A percentile compares a stretch with the other conserved stretches of the same genome.
Conservation (phyloP, 2,113 vertebrate species). For the Numenius arquata region DNA sequence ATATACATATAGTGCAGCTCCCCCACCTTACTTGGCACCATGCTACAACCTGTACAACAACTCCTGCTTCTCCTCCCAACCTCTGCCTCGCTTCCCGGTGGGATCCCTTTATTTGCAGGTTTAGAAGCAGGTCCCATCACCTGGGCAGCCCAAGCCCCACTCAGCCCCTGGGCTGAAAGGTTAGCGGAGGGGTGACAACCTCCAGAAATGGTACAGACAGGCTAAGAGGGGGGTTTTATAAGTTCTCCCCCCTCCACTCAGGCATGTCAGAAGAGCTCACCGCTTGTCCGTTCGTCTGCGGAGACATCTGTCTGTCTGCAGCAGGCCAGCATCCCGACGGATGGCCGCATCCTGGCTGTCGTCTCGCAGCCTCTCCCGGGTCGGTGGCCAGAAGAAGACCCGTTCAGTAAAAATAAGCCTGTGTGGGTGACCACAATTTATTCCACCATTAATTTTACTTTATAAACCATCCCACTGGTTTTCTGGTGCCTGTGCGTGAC, state of each 20-base stretch:
- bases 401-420: not conserved
- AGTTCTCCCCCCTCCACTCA: accelerated
- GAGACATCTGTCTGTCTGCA: not conserved
- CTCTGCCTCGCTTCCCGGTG: not conserved
- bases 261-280: not conserved
- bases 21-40: not conserved
- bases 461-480: not conserved
- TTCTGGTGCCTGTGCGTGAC: accelerated
- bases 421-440: not conserved
- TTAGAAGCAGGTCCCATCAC: not conserved
- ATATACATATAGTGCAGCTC: constrained; percentile 45
- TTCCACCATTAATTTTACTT: not conserved
- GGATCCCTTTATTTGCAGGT: not conserved
- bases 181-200: not conserved
- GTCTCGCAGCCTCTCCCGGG: not conserved
- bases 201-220: not conserved
- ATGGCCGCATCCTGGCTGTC: not conserved
- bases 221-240: not conserved
- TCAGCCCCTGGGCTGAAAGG: not conserved
- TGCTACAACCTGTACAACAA: not conserved
- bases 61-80: not conserved
- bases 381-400: not conserved
- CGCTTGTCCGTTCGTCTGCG: not conserved
- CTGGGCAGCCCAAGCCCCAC: not conserved
- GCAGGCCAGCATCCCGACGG: not conserved